Evolutionary conservation across 2,797 vertebrate genomes (phyloP), one percentile per base, ranked within the genome.

Genomic region (Anguilla pacifica): DNA sequence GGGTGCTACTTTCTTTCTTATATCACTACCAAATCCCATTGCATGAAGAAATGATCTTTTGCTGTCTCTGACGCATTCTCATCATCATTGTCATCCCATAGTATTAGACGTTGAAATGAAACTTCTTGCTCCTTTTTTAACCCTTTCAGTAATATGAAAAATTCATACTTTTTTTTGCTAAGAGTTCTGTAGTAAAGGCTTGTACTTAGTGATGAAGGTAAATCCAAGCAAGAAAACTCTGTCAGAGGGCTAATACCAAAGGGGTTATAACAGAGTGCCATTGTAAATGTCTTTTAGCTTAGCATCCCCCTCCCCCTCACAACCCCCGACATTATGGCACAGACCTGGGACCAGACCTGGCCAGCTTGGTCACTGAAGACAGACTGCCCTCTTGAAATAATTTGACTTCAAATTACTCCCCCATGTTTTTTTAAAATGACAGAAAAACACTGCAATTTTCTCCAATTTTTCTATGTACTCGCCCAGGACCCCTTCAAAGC

Each of bases 391-490:
- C 96, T 96, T 94, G 95, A 97, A 97, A 96, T 98, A 98, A 98
- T 98, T 98, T 97, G 95, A 97, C 96, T 96, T 95, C 95, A 98
- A 98, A 94, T 94, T 95, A 94, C 92, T 90, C 91, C 93, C 96
- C 94, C 92, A 91, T 95, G 95, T 94, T 96, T 95, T 67, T 95
- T 95, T 91, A 94, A 97, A 98, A 98, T 98, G 96, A 98, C 93
- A 97, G 97, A 98, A 99, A 99, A 98, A 95, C 97, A 97, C 96
- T 89, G 97, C 97, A 97, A 99, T 99, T 98, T 99, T 92, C 96
- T 95, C 92, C 95, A 96, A 95, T 96, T 96, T 96, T 94, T 95
- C 95, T 96, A 96, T 97, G 89, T 86, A 93, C 94, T 90, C 93
- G 92, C 92, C 93, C 91, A 84, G 82, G 91, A 57, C 87, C 92